phyloP scores from a whole-genome alignment of 2,888 invertebrate species.

The Furcula furcula region DNA sequence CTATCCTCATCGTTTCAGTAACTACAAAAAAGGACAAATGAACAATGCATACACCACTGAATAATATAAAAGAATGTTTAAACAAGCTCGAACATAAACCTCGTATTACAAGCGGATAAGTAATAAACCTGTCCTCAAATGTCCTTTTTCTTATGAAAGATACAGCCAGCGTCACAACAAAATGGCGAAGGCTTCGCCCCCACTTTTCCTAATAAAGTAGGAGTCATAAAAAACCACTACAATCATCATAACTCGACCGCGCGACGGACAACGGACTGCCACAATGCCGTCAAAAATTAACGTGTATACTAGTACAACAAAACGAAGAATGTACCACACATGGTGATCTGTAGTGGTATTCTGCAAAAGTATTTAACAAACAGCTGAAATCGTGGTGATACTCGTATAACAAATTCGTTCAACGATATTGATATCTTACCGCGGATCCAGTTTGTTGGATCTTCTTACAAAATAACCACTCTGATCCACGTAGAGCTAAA shows the following conservation, averaged over 20 bases:
- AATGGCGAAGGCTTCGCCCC: slow-evolving; percentile 46
- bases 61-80: slow-evolving; percentile 34
- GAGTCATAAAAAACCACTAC: slow-evolving; percentile 74
- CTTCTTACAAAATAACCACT: too few species aligned
- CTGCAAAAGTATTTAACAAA: too few species aligned
- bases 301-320: too few species aligned
- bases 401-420: too few species aligned
- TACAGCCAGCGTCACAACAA: slow-evolving; percentile 54
- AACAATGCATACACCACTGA: slow-evolving; percentile 20
- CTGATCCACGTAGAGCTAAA: too few species aligned
- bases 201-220: slow-evolving; percentile 72
- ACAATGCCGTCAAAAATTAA: slow-evolving; percentile 64
- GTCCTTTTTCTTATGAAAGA: slow-evolving; percentile 59
- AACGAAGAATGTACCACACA: slow-evolving; percentile 3
- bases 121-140: slow-evolving; percentile 60
- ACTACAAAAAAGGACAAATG: too few species aligned
- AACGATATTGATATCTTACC: too few species aligned
- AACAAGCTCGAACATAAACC: slow-evolving; percentile 36
- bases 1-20: too few species aligned
- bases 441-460: too few species aligned
- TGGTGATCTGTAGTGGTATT: too few species aligned
- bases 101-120: slow-evolving; percentile 53
- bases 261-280: slow-evolving; percentile 37
- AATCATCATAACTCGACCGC: slow-evolving; percentile 71
- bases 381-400: too few species aligned